phyloP scores from a whole-genome alignment of 2,113 vertebrate genomes.

The Python bivittatus region DNA sequence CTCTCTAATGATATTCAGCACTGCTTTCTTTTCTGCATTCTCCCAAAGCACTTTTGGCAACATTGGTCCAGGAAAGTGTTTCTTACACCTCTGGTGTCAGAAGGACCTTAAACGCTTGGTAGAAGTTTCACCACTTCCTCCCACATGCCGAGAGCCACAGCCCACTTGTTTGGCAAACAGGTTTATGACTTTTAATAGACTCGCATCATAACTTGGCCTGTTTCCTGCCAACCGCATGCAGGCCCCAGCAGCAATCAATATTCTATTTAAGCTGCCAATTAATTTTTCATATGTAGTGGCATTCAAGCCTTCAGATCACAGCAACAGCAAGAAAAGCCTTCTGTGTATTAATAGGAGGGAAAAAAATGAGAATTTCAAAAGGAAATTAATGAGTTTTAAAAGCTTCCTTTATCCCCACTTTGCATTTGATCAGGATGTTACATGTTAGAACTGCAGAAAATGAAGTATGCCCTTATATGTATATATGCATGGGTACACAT shows the following conservation, averaged over 20 bases:
- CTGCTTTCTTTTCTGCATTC: constrained; percentile 51
- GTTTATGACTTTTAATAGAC: constrained; percentile 48
- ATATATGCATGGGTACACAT: not conserved
- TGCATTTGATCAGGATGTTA: not conserved
- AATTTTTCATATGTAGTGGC: constrained; percentile 50
- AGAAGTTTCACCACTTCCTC: constrained; percentile 30
- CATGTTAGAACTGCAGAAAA: too few species aligned
- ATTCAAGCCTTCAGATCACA: constrained; percentile 3
- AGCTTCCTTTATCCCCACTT: not conserved
- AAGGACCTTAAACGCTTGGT: constrained; percentile 23
- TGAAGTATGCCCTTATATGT: not conserved
- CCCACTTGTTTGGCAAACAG: constrained; percentile 43
- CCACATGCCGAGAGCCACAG: constrained; percentile 38
- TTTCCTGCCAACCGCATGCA: constrained; percentile 55
- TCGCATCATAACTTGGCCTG: constrained; percentile 46
- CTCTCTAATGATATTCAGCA: constrained; percentile 66
- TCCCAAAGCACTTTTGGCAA: constrained; percentile 38
- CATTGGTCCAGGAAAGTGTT: constrained; percentile 38
- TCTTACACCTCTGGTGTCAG: constrained; percentile 27
- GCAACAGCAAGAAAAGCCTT: constrained; percentile 6
- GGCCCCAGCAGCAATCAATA: constrained; percentile 62
- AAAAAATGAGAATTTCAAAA: not conserved
- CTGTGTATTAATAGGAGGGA: not conserved
- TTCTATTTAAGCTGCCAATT: constrained; percentile 61
- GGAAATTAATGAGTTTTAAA: not conserved